Percentiles rank a stretch among this genome's conserved stretches.
Conservation (phyloP, 92 coral and sea anemone species). For the Scolanthus callimorphus region DNA sequence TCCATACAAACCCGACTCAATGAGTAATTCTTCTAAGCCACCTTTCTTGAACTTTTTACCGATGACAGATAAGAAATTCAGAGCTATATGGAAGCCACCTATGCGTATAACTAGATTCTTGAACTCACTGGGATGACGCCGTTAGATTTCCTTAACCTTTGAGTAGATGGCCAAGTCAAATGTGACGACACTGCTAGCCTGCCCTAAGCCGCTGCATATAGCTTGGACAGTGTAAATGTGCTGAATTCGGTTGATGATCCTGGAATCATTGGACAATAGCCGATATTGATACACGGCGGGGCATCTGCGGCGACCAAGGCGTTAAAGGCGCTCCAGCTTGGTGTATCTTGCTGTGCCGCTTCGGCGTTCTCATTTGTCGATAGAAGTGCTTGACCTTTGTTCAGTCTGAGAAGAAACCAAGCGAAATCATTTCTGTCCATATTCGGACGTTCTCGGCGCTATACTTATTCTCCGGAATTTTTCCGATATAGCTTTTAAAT, state of each 20-base stretch:
- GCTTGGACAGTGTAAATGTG: slow-evolving; percentile 12
- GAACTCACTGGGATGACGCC: slow-evolving; percentile 27
- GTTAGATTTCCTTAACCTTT: slow-evolving; percentile 38
- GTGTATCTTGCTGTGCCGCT: slow-evolving; percentile 10
- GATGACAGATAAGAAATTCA: slow-evolving; percentile 2
- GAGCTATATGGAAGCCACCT: slow-evolving; percentile 28
- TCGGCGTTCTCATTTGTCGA: neutral
- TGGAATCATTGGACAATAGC: slow-evolving; percentile 33
- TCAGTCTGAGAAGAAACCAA: slow-evolving; percentile 8
- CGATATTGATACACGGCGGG: slow-evolving; percentile 7
- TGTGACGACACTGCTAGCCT: slow-evolving; percentile 20
- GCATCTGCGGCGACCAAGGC: neutral
- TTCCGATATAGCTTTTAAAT: neutral
- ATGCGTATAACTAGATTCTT: slow-evolving; percentile 17
- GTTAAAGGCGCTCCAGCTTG: slow-evolving; percentile 25
- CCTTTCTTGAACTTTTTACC: slow-evolving; percentile 8
- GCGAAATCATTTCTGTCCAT: slow-evolving; percentile 8
- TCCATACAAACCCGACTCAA: slow-evolving; percentile 11
- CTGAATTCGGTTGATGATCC: slow-evolving; percentile 15
- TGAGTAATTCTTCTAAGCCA: slow-evolving; percentile 9
- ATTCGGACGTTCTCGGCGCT: neutral
- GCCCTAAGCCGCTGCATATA: slow-evolving; percentile 16
- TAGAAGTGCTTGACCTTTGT: neutral
- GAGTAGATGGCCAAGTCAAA: slow-evolving; percentile 44
- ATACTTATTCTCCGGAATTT: neutral